Base-by-base conservation (phyloP, 2,797 vertebrate species). In the Emys orbicularis region DNA sequence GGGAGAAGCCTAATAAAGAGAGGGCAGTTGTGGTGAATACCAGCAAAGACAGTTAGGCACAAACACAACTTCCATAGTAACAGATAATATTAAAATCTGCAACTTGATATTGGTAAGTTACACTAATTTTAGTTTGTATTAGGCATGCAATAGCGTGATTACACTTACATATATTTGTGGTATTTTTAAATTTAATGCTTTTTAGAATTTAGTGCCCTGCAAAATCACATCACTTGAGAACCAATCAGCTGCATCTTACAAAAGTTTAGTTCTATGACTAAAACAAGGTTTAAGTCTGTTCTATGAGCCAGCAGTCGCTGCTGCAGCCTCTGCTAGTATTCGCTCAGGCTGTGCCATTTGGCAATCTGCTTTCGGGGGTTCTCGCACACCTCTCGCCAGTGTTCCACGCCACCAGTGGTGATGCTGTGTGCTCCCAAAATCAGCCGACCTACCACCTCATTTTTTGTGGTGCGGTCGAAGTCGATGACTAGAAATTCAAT, bases 381-480 rank as follows among this genome's bases (percentile, higher is more conserved):
- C 93, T 99, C 98, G 3, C 99, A 99, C 18, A 99, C 99, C 97
- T 99, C 98, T 83, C 98, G 97, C 99, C 99, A 99, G 98, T 99
- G 99, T 91, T 99, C 96, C 3, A 98, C 97, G 0, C 99, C 99
- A 0, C 98, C 98, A 12, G 98, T 86, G 0, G 98, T 98, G 90
- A 98, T 96, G 96, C 99, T 99, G 97, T 99, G 99, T 0, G 99
- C 98, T 44, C 99, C 99, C 79, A 99, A 96, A 90, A 99, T 98
- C 95, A 99, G 98, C 95, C 99, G 97, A 0, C 99, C 99, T 94
- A 99, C 99, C 41, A 99, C 99, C 96, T 99, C 99, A 29, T 99
- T 99, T 97, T 99, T 99, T 84, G 99, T 99, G 98, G 99, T 99
- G 49, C 99, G 99, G 93, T 99, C 99, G 31, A 99, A 99, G 97